Evolutionary conservation across 1,140 invertebrate species (phyloP).

Genomic region (Sinella curviseta): DNA sequence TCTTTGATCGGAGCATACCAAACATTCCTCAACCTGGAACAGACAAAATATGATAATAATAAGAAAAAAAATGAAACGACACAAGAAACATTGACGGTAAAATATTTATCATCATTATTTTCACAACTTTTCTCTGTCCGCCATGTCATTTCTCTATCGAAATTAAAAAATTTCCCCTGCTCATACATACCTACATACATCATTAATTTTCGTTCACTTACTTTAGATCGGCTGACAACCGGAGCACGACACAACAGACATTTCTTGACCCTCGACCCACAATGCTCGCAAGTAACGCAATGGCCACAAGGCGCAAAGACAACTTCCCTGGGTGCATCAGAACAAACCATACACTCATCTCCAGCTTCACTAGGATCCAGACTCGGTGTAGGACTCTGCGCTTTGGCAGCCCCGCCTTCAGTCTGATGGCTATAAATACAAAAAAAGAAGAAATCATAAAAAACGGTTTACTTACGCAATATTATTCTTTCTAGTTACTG

Average conservation of each 20-base stretch:
- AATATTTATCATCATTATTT: slow-evolving; percentile 29
- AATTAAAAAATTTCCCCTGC: slow-evolving; percentile 10
- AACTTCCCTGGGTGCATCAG: slow-evolving; percentile 86
- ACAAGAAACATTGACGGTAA: slow-evolving; percentile 32
- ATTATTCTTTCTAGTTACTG: too few species aligned
- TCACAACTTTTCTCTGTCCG: slow-evolving; percentile 11
- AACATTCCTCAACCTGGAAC: slow-evolving; percentile 87
- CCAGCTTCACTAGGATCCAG: slow-evolving; percentile 45
- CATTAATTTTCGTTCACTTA: slow-evolving; percentile 52
- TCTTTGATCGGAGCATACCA: slow-evolving; percentile 91
- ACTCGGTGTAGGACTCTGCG: slow-evolving; percentile 49
- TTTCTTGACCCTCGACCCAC: slow-evolving; percentile 90
- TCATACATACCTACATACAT: neutral
- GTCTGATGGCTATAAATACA: slow-evolving; percentile 28
- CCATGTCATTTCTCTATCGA: neutral
- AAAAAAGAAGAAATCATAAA: slow-evolving; percentile 28
- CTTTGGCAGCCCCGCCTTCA: slow-evolving; percentile 41
- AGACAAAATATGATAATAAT: slow-evolving; percentile 29
- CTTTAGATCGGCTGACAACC: slow-evolving; percentile 73
- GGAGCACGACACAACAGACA: slow-evolving; percentile 88
- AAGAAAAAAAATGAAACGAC: slow-evolving; percentile 30
- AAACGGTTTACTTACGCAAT: slow-evolving; percentile 28
- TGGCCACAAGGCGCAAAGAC: slow-evolving; percentile 76
- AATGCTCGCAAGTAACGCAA: slow-evolving; percentile 86
- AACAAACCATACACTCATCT: slow-evolving; percentile 95